Base-by-base conservation (phyloP, 1,140 invertebrate genomes). In the Drosophila littoralis region DNA sequence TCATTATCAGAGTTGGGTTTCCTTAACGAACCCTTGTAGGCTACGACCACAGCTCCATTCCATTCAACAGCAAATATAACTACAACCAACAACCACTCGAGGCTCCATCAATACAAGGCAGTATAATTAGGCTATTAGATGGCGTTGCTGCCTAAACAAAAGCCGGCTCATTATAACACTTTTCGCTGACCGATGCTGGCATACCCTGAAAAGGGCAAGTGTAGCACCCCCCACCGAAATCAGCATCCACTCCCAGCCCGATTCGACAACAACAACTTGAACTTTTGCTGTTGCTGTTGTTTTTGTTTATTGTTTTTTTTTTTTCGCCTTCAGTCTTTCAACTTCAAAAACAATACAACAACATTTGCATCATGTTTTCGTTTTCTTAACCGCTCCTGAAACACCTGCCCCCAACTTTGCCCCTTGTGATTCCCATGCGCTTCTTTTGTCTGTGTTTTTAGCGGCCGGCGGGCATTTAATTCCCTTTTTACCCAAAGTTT, bases 311-410 rank as follows among this genome's bases (percentile, higher is more conserved):
- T 43, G 38, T 66, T 42, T 63, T 55, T 17, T 12, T n/a, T 13
- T 33, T 28, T 42, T 50, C 32, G 36, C 15, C 32, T 38, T n/a
- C 5, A n/a, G 51, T 58, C 55, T 54, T 71, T 38, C 51, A 76
- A 72, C 51, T 73, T 79, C 52, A 73, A 65, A 68, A 77, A 61
- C 59, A 79, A 77, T 73, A 79, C 59, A 79, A 66, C 43, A 78
- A 77, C 64, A 77, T 77, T 77, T 60, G 69, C 54, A 73, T 60
- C 64, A 59, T 65, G 64, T 76, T 75, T 75, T 67, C 45, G 8
- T 75, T 75, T 69, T 40, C 43, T 59, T 33, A 57, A 3, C 50
- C 52, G 17, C 60, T 12, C 32, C 22, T 15, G 28, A 5, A 57
- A 73, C 54, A 66, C 63, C 63, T 73, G 54, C 5, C 13, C 43